Evolutionary conservation across 2,888 invertebrate genomes (phyloP).

Genomic region (Xanthostigma xanthostigma): DNA sequence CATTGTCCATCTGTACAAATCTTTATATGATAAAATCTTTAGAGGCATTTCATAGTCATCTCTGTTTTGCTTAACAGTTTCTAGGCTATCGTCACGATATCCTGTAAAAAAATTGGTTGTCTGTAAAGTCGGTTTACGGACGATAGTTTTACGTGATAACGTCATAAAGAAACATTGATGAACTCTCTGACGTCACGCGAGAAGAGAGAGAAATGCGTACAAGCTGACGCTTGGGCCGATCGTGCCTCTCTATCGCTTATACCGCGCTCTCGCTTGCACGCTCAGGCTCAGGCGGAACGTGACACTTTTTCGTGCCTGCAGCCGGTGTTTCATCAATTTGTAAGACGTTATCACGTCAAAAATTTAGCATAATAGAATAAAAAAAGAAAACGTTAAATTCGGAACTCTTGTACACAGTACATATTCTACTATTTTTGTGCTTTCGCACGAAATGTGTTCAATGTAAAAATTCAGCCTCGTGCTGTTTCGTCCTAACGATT

Average conservation of each 20-base stretch:
- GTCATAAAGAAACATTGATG: background rate
- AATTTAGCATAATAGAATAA: background rate
- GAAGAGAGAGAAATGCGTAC: too few species aligned
- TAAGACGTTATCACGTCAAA: too few species aligned
- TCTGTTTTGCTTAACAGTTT: conserved; percentile 89
- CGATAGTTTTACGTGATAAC: too few species aligned
- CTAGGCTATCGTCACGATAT: conserved; percentile 88
- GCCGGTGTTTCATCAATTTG: too few species aligned
- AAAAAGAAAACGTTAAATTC: background rate
- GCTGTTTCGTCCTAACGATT: too few species aligned
- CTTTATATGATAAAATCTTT: conserved; percentile 91
- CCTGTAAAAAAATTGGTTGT: conserved; percentile 32
- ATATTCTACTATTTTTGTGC: background rate
- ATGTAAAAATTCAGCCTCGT: too few species aligned
- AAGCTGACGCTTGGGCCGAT: too few species aligned
- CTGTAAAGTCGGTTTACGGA: too few species aligned
- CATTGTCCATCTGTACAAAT: conserved; percentile 99
- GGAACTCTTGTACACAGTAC: background rate
- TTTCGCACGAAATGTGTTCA: background rate
- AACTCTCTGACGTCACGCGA: background rate
- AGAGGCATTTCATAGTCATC: conserved; percentile 87
- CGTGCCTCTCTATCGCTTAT: too few species aligned
- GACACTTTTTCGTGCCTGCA: too few species aligned
- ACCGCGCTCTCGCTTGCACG: too few species aligned
- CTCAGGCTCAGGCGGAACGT: too few species aligned